Base-by-base conservation (phyloP, 1,140 invertebrate genomes). In the Tetragnatha versicolor region DNA sequence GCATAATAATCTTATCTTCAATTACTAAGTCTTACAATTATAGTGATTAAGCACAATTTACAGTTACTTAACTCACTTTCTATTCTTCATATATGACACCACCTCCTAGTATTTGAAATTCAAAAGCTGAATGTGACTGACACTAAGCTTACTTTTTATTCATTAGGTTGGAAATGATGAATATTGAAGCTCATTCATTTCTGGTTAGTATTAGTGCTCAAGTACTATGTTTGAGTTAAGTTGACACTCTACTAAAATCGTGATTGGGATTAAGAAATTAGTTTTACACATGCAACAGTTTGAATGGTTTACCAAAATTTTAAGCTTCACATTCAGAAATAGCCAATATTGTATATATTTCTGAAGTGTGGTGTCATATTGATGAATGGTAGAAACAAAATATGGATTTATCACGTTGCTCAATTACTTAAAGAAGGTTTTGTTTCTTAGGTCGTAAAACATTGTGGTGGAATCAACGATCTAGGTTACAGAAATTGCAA, bases 321-420 rank as follows among this genome's bases (percentile, higher is more conserved):
- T 25, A 17, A 1, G n/a, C 39, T 70, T 31, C 35, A 53, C 55
- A 20, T 69, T 51, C 9, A 20, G 42, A 37, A n/a, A 53, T 53
- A 53, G 27, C 10, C 49, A 33, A 33, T 68, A 22, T 68, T 9
- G 17, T 7, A 42, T 9, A 9, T 42, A 17, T 42, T 55, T 65
- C 72, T 76, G 65, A 73, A 73, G 73, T 77, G 73, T 77, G 73
- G 73, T 77, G 73, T 77, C 73, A 77, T n/a, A n/a, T 77, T 75
- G 51, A 31, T 75, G 73, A 77, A 65, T 77, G 47, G 42, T 77
- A 39, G 39, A 42, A 42, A 42, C 1, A 42, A 7, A 42, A 42
- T 42, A 42, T n/a, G n/a, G n/a, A n/a, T n/a, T n/a, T n/a, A n/a
- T n/a, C n/a, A n/a, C n/a, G n/a, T n/a, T n/a, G n/a, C n/a, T 51